Conservation (phyloP, 2,113 vertebrate species). For the Oceanodroma tethys region DNA sequence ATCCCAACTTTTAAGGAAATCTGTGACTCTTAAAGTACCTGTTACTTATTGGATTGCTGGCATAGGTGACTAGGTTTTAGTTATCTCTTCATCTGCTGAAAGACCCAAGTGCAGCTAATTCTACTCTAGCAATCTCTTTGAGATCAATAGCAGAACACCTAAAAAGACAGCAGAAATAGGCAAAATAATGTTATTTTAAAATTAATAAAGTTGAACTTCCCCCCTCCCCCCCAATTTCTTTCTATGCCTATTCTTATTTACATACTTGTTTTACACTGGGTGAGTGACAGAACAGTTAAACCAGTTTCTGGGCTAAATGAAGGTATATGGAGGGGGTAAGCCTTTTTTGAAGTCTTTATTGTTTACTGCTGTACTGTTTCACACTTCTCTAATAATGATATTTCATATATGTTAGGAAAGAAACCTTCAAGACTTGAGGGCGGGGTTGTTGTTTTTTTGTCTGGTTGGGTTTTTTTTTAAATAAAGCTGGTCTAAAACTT, state of each 20-base stretch:
- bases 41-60: background rate
- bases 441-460: accelerated
- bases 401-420: background rate
- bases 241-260: background rate
- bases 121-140: background rate
- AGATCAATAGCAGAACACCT: background rate
- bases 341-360: background rate
- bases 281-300: background rate
- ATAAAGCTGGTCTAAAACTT: background rate
- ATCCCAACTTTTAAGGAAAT: background rate
- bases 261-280: background rate
- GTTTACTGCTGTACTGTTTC: background rate
- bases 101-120: background rate
- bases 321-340: background rate
- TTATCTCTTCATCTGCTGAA: background rate
- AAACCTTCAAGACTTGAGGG: background rate
- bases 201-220: background rate
- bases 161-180: background rate
- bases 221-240: background rate
- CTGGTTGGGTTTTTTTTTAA: background rate
- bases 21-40: background rate
- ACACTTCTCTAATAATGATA: background rate
- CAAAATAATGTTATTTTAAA: background rate
- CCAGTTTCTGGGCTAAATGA: background rate
- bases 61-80: background rate